Conservation (phyloP, 2,888 invertebrate species). For the Sussaba pulchella region DNA sequence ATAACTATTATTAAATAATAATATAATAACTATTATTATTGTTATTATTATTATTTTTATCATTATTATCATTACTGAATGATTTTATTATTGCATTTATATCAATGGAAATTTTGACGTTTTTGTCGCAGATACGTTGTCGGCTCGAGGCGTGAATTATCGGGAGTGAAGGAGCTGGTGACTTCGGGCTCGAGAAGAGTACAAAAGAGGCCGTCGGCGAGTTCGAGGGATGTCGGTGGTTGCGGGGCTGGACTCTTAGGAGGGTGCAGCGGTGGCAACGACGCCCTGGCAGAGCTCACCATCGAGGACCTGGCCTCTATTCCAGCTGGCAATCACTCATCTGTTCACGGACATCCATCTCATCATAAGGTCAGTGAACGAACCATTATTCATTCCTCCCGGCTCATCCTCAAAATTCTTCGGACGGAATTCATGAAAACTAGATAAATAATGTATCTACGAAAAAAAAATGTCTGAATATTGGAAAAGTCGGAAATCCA, state of each 20-base stretch:
- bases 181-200: constrained; percentile 79
- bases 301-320: constrained; percentile 83
- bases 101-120: constrained; percentile 17
- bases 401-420: not conserved
- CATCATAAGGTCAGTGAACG: constrained; percentile 80
- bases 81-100: no score
- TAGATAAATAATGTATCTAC: no score
- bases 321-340: constrained; percentile 81
- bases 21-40: no score
- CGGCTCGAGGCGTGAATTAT: constrained; percentile 79
- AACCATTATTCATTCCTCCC: no score
- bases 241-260: constrained; percentile 77
- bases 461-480: no score
- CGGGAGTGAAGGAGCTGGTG: constrained; percentile 81
- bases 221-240: constrained; percentile 77
- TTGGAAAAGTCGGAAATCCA: no score
- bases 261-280: constrained; percentile 81
- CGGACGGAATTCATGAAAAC: no score
- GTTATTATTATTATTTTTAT: no score
- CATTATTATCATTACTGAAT: no score
- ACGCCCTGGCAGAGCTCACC: constrained; percentile 82
- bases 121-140: constrained; percentile 76
- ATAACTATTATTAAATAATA: no score
- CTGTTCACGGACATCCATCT: constrained; percentile 81
- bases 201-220: constrained; percentile 78